Evolutionary conservation across 2,797 vertebrate genomes (phyloP), one percentile per base, ranked within the genome.

Genomic region (Arrhamphus sclerolepis): DNA sequence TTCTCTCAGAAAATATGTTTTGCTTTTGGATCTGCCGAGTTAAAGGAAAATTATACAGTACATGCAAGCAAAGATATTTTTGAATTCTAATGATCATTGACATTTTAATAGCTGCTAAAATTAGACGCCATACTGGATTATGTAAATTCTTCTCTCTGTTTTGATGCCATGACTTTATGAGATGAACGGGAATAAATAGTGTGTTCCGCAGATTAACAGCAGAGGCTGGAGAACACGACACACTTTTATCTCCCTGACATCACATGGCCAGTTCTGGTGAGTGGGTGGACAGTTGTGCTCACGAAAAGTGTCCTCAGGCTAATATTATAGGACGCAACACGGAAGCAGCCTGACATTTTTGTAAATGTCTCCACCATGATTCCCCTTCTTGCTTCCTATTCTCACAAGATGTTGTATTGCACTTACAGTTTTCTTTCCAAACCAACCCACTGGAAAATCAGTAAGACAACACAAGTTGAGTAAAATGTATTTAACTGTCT

Each of bases 271-370:
- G 75, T 64, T 74, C 63, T 62, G 72, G 63, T 76, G 81, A 72
- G 90, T 90, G 81, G 84, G 88, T 83, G 86, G 83, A 91, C 87
- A 68, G 65, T 89, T 81, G 71, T 49, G 58, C 70, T 82, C 81
- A 73, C 52, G 6, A 86, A 87, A 69, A 54, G 66, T 83, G 62
- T 87, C 86, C 74, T 84, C 40, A 47, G 77, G 82, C 81, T 70
- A 76, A 56, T 62, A 73, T 83, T 87, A 78, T 61, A 69, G 66
- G 75, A 84, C 74, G 77, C 68, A 68, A 81, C 79, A 71, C 81
- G 61, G 56, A 76, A 58, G 62, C 63, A 63, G 67, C 51, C 60
- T 78, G 84, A 75, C 80, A 86, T 87, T 88, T 85, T 82, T 51
- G 11, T 26, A 66, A 83, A 83, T 71, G 82, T 84, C 77, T 83